Percentiles rank a stretch among this genome's conserved stretches.
These are phyloP conservation scores for Drosophila aldrichi DNA, from an alignment of 2,888 invertebrate species.

Conservation along the genomic window DNA sequence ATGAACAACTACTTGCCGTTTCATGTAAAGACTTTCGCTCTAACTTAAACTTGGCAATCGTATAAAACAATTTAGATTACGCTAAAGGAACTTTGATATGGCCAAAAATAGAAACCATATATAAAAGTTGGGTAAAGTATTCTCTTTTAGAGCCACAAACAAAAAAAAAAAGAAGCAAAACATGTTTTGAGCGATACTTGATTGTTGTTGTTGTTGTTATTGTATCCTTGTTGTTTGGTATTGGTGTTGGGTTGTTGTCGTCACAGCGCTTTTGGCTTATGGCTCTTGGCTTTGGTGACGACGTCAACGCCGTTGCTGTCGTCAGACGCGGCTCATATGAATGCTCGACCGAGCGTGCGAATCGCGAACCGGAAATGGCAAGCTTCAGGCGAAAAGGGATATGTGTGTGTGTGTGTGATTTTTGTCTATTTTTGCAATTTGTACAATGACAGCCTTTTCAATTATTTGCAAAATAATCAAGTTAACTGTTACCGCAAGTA, in stretches of 20 bases:
- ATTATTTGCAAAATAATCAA: constrained; percentile 81
- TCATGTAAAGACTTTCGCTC: not conserved
- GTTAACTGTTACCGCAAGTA: constrained; percentile 73
- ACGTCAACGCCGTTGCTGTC: constrained; percentile 54
- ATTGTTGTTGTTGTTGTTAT: constrained; percentile 8
- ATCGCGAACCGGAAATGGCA: constrained; percentile 49
- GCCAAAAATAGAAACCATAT: not conserved
- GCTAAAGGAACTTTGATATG: not conserved
- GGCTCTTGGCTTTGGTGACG: constrained; percentile 49
- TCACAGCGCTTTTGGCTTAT: constrained; percentile 49
- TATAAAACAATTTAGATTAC: not conserved
- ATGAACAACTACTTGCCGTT: not conserved
- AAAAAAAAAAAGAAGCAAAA: not conserved
- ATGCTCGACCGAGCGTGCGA: constrained; percentile 38
- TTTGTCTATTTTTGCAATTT: constrained; percentile 64
- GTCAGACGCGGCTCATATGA: constrained; percentile 48
- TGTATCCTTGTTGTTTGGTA: constrained; percentile 23
- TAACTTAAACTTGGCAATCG: not conserved
- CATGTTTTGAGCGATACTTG: constrained; percentile 47
- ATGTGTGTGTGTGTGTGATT: constrained; percentile 22
- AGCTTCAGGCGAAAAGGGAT: constrained; percentile 22
- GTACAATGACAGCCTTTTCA: constrained; percentile 74
- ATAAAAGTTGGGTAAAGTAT: not conserved
- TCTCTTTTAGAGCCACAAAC: not conserved
- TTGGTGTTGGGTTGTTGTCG: constrained; percentile 53